Percentiles rank a stretch among this genome's conserved stretches.
Evolutionary conservation across 2,113 vertebrate genomes (phyloP).

Genomic region (Psammodynastes pulverulentus): DNA sequence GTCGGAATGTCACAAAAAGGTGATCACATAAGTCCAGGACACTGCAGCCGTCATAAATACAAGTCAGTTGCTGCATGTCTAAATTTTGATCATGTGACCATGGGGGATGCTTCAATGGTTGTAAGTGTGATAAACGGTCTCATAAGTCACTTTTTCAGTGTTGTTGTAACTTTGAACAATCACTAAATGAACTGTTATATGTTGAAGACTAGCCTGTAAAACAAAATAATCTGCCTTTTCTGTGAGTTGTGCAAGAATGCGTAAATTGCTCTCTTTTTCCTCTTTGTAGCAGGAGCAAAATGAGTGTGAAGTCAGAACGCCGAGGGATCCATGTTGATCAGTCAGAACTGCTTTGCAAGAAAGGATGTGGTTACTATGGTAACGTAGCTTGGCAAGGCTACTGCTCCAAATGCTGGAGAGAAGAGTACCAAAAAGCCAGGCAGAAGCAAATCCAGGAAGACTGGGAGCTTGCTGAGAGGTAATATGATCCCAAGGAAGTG

Average conservation of each 20-base stretch:
- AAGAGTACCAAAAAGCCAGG: slow-evolving; percentile 85
- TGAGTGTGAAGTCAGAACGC: slow-evolving; percentile 85
- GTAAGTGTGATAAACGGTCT: not conserved
- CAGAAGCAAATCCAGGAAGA: slow-evolving; percentile 96
- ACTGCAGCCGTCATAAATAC: not conserved
- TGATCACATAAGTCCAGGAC: not conserved
- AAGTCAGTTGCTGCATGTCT: not conserved
- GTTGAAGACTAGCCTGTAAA: not conserved
- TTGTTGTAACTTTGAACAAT: not conserved
- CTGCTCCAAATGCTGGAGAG: slow-evolving; percentile 95
- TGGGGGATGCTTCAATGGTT: not conserved
- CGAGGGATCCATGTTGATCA: slow-evolving; percentile 92
- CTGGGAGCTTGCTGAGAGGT: slow-evolving; percentile 92
- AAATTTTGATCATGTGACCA: not conserved
- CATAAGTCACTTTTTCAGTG: not conserved
- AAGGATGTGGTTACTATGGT: slow-evolving; percentile 95
- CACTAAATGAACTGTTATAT: not conserved
- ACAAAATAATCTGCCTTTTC: slow-evolving; percentile 9
- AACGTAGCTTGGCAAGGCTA: slow-evolving; percentile 91
- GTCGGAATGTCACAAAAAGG: not conserved
- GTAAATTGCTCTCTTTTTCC: slow-evolving; percentile 2
- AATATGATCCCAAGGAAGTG: slow-evolving; percentile 17
- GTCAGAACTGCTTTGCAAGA: slow-evolving; percentile 91
- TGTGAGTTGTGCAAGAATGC: not conserved
- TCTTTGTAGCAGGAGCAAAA: slow-evolving; percentile 69